Evolutionary conservation across 2,113 vertebrate species (phyloP).

Genomic region (Taxidea taxus): DNA sequence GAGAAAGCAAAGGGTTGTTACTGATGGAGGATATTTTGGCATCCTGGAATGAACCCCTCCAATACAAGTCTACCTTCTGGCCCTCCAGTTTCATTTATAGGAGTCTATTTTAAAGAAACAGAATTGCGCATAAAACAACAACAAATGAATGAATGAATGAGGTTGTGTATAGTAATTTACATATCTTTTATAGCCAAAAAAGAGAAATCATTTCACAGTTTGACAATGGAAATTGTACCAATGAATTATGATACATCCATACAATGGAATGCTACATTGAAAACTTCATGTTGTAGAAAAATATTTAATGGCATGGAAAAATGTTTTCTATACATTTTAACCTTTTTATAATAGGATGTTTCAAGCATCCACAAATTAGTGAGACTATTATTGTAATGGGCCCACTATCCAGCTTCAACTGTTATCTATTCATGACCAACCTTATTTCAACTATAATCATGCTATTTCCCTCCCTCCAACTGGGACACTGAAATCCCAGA

Average conservation of each 20-base stretch:
- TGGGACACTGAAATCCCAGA: not conserved
- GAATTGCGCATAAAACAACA: not conserved
- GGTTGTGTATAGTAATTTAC: not conserved
- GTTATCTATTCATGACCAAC: not conserved
- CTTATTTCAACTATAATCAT: not conserved
- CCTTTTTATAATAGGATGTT: not conserved
- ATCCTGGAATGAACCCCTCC: not conserved
- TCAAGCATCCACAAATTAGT: not conserved
- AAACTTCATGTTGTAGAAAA: slow-evolving; percentile 24
- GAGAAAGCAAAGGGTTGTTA: not conserved
- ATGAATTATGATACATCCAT: not conserved
- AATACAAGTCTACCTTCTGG: not conserved
- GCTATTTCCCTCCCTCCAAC: not conserved
- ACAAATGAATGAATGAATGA: too few species aligned
- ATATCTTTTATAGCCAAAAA: not conserved
- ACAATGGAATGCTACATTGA: not conserved
- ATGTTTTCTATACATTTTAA: not conserved
- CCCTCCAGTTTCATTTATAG: not conserved
- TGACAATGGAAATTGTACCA: not conserved
- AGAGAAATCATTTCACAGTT: not conserved
- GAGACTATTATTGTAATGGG: not conserved
- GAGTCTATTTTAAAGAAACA: not conserved
- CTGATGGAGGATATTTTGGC: not conserved
- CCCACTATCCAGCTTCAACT: not conserved
- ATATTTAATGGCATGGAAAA: slow-evolving; percentile 12